Base-by-base conservation (phyloP, 2,888 invertebrate species). In the Bombylius discolor region DNA sequence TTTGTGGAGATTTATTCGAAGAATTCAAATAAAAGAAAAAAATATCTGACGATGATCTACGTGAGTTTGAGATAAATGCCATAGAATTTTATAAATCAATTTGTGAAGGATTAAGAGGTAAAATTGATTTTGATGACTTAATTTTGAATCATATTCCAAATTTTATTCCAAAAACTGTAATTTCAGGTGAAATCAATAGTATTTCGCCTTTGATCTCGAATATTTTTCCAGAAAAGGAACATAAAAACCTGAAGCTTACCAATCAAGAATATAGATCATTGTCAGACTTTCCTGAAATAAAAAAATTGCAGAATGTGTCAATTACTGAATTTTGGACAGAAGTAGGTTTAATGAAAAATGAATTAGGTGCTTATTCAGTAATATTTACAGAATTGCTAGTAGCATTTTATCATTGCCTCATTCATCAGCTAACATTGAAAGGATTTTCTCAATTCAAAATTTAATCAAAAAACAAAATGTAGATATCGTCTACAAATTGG, bases 391-490 rank as follows among this genome's bases (percentile, higher is more conserved):
- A 12, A 58, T 58, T 13, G 53, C 36, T 33, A 47, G 56, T 53
- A 56, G 56, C 14, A 46, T 55, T 34, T 50, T 56, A 46, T 56
- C 53, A 7, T 52, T 58, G n/a, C n/a, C n/a, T n/a, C 36, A 52
- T 47, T 58, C 32, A 56, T 52, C 34, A 58, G n/a, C n/a, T n/a
- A n/a, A n/a, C n/a, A n/a, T n/a, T n/a, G n/a, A n/a, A n/a, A n/a
- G n/a, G n/a, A n/a, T n/a, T n/a, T n/a, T n/a, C n/a, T n/a, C n/a
- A n/a, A n/a, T n/a, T n/a, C n/a, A n/a, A n/a, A n/a, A n/a, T n/a
- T n/a, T n/a, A n/a, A n/a, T n/a, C n/a, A n/a, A n/a, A n/a, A 58
- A 53, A 47, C 52, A 12, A 56, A 58, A 44, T 58, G 58, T 45
- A 14, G 58, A 23, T 53, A 56, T 42, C 53, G 52, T 13, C 12